phyloP scores from a whole-genome alignment of 2,888 invertebrate species.

The Drosophila nigritarsus region DNA sequence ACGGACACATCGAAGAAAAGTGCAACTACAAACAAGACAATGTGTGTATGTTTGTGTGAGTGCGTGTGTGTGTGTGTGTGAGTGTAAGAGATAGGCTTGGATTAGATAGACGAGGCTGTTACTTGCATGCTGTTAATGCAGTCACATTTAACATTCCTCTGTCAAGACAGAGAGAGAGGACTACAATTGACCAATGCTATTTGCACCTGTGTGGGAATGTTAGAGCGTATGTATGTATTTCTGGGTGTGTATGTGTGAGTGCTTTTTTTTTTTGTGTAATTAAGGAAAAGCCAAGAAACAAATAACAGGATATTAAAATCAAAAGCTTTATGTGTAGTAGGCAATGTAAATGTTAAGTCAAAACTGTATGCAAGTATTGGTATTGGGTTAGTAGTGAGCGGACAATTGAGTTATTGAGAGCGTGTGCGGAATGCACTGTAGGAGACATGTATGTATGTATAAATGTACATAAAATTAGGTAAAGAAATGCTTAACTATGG shows the following conservation, averaged over 20 bases:
- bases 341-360: constrained; percentile 19
- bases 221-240: not conserved
- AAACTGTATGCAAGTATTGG: not conserved
- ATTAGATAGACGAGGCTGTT: constrained; percentile 17
- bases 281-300: constrained; percentile 30
- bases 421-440: constrained; percentile 17
- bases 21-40: constrained; percentile 30
- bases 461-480: constrained; percentile 26
- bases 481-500: constrained; percentile 30
- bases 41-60: constrained; percentile 8
- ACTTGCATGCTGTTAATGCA: constrained; percentile 30
- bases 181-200: constrained; percentile 10
- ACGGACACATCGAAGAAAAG: constrained; percentile 18
- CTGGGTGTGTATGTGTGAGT: constrained; percentile 4
- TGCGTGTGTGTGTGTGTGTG: not conserved
- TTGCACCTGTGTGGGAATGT: not conserved
- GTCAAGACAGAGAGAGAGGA: not conserved
- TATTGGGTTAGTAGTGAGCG: constrained; percentile 5
- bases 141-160: constrained; percentile 8
- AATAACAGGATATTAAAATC: constrained; percentile 24
- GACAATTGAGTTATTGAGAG: constrained; percentile 15
- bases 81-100: constrained; percentile 1
- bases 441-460: constrained; percentile 41
- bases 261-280: not conserved
- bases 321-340: constrained; percentile 7